Percentiles rank a stretch among this genome's conserved stretches.
Evolutionary conservation across 2,888 invertebrate species (phyloP).

Genomic region (Epirrhoe alternata): DNA sequence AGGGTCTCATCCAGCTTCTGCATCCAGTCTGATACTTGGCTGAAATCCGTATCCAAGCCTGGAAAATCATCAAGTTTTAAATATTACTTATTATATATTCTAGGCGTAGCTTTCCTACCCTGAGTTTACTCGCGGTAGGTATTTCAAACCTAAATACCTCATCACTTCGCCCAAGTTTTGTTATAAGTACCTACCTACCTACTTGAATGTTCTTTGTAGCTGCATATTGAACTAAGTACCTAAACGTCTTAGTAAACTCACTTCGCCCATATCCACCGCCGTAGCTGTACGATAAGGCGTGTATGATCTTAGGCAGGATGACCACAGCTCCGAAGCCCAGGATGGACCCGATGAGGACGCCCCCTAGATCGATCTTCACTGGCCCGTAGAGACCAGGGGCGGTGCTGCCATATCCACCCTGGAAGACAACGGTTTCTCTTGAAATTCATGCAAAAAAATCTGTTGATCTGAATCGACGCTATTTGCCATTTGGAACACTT

Average conservation of each 20-base stretch:
- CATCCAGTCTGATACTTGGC: slow-evolving; percentile 87
- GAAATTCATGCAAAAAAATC: too few species aligned
- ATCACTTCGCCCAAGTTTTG: too few species aligned
- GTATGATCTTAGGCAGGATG: slow-evolving; percentile 91
- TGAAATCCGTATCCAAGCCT: slow-evolving; percentile 86
- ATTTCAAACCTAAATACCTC: too few species aligned
- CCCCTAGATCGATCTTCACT: slow-evolving; percentile 92
- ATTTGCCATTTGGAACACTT: too few species aligned
- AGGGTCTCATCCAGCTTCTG: slow-evolving; percentile 87
- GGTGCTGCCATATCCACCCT: slow-evolving; percentile 75
- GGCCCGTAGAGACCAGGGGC: slow-evolving; percentile 88
- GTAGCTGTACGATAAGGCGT: slow-evolving; percentile 88
- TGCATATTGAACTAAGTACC: too few species aligned
- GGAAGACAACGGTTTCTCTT: slow-evolving; percentile 32
- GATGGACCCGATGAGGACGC: slow-evolving; percentile 91
- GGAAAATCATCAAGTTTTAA: slow-evolving; percentile 5
- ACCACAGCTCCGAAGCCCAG: slow-evolving; percentile 93
- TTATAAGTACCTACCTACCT: too few species aligned
- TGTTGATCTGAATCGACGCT: too few species aligned
- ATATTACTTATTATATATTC: too few species aligned
- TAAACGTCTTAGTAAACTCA: slow-evolving; percentile 77
- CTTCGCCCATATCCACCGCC: slow-evolving; percentile 89
- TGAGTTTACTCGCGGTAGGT: too few species aligned
- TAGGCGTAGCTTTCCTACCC: too few species aligned
- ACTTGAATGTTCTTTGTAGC: too few species aligned